Percentiles rank a stretch among this genome's conserved stretches.
phyloP scores from a whole-genome alignment of 2,113 vertebrate species.

The Microtus pennsylvanicus region DNA sequence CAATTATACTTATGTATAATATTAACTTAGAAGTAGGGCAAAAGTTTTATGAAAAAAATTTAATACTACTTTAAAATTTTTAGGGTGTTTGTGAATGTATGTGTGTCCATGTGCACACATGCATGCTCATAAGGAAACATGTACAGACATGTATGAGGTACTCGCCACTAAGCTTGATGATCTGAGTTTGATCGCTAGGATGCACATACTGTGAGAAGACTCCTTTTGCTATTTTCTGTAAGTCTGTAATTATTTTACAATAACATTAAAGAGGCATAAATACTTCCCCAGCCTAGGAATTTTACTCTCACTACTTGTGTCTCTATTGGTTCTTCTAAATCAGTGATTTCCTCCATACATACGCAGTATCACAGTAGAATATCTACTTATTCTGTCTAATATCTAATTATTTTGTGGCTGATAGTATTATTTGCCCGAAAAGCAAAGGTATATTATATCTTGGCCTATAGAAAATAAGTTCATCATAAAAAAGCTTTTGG shows the following conservation, averaged over 20 bases:
- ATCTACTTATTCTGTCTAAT: too few relatives aligned
- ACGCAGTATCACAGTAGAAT: too few relatives aligned
- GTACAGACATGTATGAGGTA: not conserved
- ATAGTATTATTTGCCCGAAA: not conserved
- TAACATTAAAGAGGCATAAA: not conserved
- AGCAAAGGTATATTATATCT: not conserved
- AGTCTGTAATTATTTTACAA: not conserved
- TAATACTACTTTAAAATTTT: not conserved
- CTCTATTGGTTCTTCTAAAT: not conserved
- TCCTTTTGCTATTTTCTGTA: not conserved
- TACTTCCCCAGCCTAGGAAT: not conserved
- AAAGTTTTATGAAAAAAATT: not conserved
- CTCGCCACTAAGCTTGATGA: not conserved
- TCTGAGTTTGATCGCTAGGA: not conserved
- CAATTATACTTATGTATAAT: not conserved
- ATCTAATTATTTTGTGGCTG: not conserved
- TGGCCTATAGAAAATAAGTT: not conserved
- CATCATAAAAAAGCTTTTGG: not conserved
- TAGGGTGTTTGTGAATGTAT: not conserved
- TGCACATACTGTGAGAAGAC: not conserved
- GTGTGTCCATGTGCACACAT: not conserved
- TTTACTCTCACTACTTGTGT: not conserved
- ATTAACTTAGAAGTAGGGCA: not conserved
- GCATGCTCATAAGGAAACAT: not conserved
- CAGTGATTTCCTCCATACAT: not conserved